phyloP scores from a whole-genome alignment of 2,797 vertebrate genomes.

The Hyperoplus lanceolatus region DNA sequence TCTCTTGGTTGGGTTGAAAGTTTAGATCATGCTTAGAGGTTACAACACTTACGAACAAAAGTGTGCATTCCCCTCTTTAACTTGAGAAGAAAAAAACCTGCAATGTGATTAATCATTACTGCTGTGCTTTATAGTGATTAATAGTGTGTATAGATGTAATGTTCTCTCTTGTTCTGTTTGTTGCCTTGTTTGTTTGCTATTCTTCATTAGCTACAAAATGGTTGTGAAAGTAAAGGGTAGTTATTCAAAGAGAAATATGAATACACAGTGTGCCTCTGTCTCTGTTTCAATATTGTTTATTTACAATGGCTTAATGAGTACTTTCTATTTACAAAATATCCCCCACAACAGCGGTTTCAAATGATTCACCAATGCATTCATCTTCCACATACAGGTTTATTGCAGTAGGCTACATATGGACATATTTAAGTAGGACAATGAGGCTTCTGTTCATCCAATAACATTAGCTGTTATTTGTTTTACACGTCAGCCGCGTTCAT shows the following conservation, averaged over 20 bases:
- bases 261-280: not conserved
- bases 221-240: not conserved
- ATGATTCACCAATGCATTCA: not conserved
- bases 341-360: not conserved
- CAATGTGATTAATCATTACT: constrained; percentile 19
- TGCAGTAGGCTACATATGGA: not conserved
- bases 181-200: not conserved
- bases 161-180: not conserved
- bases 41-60: not conserved
- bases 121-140: not conserved
- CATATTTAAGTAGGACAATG: not conserved
- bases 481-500: constrained; percentile 1
- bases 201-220: not conserved
- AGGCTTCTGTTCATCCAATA: constrained; percentile 15
- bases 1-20: not conserved
- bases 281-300: not conserved
- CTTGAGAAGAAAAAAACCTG: not conserved
- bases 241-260: constrained; percentile 14
- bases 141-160: not conserved
- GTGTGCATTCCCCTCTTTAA: not conserved
- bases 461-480: constrained; percentile 23
- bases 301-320: not conserved
- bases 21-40: not conserved
- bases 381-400: not conserved
- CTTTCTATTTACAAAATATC: not conserved